Conservation (phyloP, 2,797 vertebrate species). For the Mormyrops boulengeri region DNA sequence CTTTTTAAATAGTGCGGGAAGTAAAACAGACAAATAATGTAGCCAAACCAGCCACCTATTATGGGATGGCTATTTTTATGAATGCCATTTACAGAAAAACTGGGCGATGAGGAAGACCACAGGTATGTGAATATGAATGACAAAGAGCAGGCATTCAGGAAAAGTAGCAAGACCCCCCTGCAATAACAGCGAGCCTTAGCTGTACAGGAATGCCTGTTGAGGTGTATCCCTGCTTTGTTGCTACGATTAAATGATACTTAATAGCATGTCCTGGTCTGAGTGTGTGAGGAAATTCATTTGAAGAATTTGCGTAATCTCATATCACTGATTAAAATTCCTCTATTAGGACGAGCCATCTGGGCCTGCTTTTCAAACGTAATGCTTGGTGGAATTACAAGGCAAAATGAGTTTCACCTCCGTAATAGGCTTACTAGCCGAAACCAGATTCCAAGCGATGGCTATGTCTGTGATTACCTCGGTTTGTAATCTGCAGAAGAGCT, state of each 20-base stretch:
- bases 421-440: slow-evolving; percentile 22
- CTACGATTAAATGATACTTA: slow-evolving; percentile 4
- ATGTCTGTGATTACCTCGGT: slow-evolving; percentile 6
- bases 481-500: slow-evolving; percentile 20
- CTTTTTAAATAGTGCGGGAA: neutral
- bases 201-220: neutral
- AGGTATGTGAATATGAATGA: neutral
- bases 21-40: neutral
- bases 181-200: neutral
- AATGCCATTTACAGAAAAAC: neutral
- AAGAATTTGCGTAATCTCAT: slow-evolving; percentile 23
- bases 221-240: neutral
- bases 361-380: neutral
- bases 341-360: neutral
- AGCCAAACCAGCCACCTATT: neutral
- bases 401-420: slow-evolving; percentile 25
- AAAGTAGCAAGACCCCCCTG: neutral
- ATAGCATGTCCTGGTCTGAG: neutral
- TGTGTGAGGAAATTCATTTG: slow-evolving; percentile 11
- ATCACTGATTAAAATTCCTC: slow-evolving; percentile 17
- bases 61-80: neutral
- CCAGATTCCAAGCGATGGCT: slow-evolving; percentile 1
- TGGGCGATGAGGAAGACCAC: neutral
- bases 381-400: slow-evolving; percentile 23
- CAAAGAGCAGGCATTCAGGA: neutral